Evolutionary conservation across 1,140 invertebrate species (phyloP).

Genomic region (Brachionus asplanchnoidis): DNA sequence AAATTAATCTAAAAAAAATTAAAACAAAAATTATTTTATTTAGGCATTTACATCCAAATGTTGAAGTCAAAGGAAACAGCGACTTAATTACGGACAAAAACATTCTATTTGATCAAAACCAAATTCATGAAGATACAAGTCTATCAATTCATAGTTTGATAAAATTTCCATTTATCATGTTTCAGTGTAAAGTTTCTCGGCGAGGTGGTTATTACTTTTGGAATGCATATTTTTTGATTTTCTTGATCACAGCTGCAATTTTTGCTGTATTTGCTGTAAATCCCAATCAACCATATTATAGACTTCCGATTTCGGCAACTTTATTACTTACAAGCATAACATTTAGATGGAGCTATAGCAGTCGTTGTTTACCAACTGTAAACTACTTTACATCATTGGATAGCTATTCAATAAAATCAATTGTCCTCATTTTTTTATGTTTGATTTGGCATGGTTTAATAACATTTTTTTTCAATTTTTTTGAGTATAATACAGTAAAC

Average conservation of each 20-base stretch:
- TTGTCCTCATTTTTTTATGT: not conserved
- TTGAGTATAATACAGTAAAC: not conserved
- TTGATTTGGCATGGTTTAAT: conserved; percentile 2
- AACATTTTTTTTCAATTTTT: not conserved
- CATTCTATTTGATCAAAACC: not conserved
- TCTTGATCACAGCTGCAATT: conserved; percentile 52
- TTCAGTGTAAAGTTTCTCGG: conserved; percentile 45
- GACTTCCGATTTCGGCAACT: conserved; percentile 52
- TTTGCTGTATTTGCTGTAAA: conserved; percentile 57
- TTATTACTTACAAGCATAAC: conserved; percentile 51
- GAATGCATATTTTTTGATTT: conserved; percentile 48
- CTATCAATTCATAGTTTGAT: not conserved
- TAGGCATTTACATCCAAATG: conserved; percentile 45
- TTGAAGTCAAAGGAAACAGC: conserved; percentile 44
- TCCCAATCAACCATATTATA: conserved; percentile 51
- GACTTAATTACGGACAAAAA: conserved; percentile 43
- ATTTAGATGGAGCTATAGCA: conserved; percentile 55
- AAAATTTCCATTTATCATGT: conserved; percentile 42
- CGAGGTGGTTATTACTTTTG: conserved; percentile 47
- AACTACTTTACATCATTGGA: conserved; percentile 50
- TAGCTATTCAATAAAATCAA: not conserved
- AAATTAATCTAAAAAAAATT: not conserved
- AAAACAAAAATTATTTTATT: not conserved
- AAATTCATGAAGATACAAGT: not conserved
- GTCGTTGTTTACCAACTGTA: conserved; percentile 54